These are phyloP conservation scores for Campoplex nolae DNA, from an alignment of 2,888 invertebrate species.

Conservation along the genomic window DNA sequence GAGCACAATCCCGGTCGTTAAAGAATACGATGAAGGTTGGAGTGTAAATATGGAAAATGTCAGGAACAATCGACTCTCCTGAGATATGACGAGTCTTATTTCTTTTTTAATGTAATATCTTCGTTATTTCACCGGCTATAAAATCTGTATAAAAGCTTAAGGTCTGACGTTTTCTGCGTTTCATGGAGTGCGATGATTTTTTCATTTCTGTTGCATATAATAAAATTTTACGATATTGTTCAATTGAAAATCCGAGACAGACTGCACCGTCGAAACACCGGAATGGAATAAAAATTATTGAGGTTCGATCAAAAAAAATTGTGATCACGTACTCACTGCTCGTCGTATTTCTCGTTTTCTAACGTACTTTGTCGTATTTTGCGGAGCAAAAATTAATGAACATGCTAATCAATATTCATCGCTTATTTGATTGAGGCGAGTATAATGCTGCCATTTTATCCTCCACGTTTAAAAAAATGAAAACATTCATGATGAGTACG, in stretches of 20 bases:
- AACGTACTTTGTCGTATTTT: too few species aligned
- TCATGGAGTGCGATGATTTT: background rate
- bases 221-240: background rate
- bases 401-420: too few species aligned
- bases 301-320: background rate
- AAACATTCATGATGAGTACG: background rate
- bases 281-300: background rate
- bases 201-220: background rate
- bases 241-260: background rate
- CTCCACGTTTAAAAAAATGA: background rate
- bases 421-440: background rate
- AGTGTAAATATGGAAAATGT: constrained; percentile 26
- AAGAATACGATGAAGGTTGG: constrained; percentile 23
- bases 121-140: too few species aligned
- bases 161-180: background rate
- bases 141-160: background rate
- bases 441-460: background rate
- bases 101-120: too few species aligned
- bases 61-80: constrained; percentile 14
- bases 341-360: background rate
- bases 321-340: background rate
- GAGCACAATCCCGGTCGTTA: constrained; percentile 43
- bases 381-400: too few species aligned
- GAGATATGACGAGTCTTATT: background rate
- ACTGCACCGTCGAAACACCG: background rate